Evolutionary conservation across 2,888 invertebrate species (phyloP).

Genomic region (Noctua janthina): DNA sequence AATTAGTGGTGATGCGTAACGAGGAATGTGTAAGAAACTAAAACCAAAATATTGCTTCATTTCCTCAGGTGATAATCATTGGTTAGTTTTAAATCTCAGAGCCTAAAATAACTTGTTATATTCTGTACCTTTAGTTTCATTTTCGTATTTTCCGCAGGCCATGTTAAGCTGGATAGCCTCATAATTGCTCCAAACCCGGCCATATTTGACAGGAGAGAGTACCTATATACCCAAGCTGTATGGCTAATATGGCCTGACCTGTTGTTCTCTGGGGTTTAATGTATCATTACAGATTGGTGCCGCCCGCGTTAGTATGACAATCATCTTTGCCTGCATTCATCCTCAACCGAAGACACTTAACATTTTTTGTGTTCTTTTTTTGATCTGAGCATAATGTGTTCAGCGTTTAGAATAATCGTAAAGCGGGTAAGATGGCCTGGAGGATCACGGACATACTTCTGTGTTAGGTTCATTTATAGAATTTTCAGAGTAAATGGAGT

Average conservation of each 20-base stretch:
- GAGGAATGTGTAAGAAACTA: background rate
- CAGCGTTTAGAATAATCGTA: background rate
- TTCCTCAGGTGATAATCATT: background rate
- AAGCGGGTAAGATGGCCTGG: background rate
- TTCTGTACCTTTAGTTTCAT: background rate
- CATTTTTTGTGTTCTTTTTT: background rate
- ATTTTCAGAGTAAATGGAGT: background rate
- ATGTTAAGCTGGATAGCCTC: background rate
- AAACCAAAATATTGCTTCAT: background rate
- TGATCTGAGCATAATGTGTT: background rate
- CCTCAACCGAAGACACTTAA: too few species aligned
- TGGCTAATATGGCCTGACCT: background rate
- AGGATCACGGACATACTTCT: background rate
- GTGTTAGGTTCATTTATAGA: background rate
- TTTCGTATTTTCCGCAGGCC: background rate
- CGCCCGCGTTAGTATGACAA: background rate
- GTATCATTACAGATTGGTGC: conserved; percentile 15
- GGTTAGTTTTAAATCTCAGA: background rate
- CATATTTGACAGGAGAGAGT: background rate
- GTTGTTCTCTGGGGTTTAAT: background rate
- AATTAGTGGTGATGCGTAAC: background rate
- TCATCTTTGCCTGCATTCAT: background rate
- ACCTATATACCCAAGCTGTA: background rate
- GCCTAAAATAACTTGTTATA: background rate
- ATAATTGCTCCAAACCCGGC: background rate